These are phyloP conservation scores for Bambusicola thoracicus DNA, from an alignment of 2,113 vertebrate species.

Conservation along the genomic window DNA sequence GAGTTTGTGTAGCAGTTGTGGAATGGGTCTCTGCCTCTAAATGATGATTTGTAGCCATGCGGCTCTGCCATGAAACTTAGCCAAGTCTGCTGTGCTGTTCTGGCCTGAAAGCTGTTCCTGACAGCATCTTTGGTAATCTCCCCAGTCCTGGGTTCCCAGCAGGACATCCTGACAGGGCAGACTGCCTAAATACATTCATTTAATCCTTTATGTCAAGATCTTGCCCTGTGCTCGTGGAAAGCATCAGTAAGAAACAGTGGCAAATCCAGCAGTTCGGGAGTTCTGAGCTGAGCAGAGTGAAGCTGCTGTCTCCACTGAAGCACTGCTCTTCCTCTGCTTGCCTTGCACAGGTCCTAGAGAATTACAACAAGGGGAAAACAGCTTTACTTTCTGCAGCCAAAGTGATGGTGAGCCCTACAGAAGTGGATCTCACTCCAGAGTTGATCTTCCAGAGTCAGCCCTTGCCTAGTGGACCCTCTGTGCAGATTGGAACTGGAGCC, in stretches of 20 bases:
- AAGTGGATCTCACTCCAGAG: constrained; percentile 96
- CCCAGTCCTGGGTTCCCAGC: not conserved
- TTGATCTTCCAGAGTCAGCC: constrained; percentile 88
- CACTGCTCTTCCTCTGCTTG: not conserved
- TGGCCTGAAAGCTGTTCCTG: not conserved
- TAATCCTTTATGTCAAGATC: not conserved
- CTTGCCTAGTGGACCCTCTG: constrained; percentile 68
- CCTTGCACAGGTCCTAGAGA: constrained; percentile 90
- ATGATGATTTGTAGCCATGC: not conserved
- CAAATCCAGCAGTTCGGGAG: not conserved
- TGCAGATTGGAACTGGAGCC: constrained; percentile 69
- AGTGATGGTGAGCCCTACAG: constrained; percentile 99
- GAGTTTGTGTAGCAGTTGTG: not conserved
- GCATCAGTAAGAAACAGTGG: not conserved
- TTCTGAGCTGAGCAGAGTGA: not conserved
- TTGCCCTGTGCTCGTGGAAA: not conserved
- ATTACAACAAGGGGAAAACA: constrained; percentile 98
- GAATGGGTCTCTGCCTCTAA: not conserved
- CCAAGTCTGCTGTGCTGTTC: not conserved
- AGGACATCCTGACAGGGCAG: not conserved
- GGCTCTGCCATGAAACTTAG: not conserved
- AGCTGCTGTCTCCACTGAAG: not conserved
- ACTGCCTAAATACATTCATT: not conserved
- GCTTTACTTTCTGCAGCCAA: constrained; percentile 96
- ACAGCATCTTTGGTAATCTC: not conserved